Evolutionary conservation across 2,113 vertebrate genomes (phyloP).

Genomic region (Hepsetus odoe): DNA sequence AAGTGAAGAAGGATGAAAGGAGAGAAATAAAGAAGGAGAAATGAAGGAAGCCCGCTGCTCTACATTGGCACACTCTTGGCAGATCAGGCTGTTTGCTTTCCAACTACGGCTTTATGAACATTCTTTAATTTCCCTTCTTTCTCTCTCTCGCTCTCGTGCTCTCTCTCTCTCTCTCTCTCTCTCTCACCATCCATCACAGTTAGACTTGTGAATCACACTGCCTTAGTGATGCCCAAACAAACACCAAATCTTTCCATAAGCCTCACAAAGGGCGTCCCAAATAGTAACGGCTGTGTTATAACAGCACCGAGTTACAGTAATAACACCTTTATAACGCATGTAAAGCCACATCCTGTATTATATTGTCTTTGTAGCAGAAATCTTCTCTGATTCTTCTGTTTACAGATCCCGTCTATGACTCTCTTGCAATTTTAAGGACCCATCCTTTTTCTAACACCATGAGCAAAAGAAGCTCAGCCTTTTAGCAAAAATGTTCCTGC

Average conservation of each 20-base stretch:
- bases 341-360: background rate
- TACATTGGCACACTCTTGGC: background rate
- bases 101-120: slow-evolving; percentile 5
- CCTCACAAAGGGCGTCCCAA: background rate
- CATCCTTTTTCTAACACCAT: background rate
- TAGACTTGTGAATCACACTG: slow-evolving; percentile 5
- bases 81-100: slow-evolving; percentile 17
- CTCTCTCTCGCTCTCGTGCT: background rate
- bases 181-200: background rate
- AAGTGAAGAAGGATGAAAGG: background rate
- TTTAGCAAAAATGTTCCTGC: background rate
- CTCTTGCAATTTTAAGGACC: background rate
- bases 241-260: background rate
- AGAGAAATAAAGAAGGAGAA: background rate
- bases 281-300: background rate
- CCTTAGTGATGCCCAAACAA: slow-evolving; percentile 5
- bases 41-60: background rate
- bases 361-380: too few relatives aligned
- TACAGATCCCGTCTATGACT: too few relatives aligned
- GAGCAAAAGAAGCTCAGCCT: background rate
- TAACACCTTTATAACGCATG: background rate
- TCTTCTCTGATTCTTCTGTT: too few relatives aligned
- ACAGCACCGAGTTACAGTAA: background rate
- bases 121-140: slow-evolving; percentile 22
- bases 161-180: slow-evolving; percentile 2